A percentile compares a stretch with the other conserved stretches of the same genome.
These are phyloP conservation scores for Venustaconcha ellipsiformis DNA, from an alignment of 1,140 invertebrate species.

Conservation along the genomic window DNA sequence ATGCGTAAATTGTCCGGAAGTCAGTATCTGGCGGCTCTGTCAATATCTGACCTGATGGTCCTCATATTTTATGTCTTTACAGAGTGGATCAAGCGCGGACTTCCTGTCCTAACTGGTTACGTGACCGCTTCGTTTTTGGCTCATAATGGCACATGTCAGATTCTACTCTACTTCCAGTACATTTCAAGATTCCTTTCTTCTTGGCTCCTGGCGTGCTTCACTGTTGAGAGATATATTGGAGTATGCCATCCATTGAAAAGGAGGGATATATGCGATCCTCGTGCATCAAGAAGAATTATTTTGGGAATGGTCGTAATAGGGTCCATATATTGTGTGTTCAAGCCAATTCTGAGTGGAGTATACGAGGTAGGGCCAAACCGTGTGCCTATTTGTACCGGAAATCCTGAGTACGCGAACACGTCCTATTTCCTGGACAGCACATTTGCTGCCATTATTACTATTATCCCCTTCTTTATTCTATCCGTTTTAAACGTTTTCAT, in stretches of 20 bases:
- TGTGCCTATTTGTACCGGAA: constrained; percentile 35
- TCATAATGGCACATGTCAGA: constrained; percentile 46
- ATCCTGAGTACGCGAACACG: constrained; percentile 34
- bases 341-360: constrained; percentile 36
- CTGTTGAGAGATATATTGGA: constrained; percentile 74
- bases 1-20: constrained; percentile 58
- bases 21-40: constrained; percentile 56
- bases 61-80: constrained; percentile 56
- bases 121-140: constrained; percentile 32
- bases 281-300: constrained; percentile 30
- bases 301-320: constrained; percentile 27
- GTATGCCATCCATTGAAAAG: constrained; percentile 76
- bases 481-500: constrained; percentile 53
- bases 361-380: constrained; percentile 12
- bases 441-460: constrained; percentile 55
- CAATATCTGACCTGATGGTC: constrained; percentile 52
- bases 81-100: constrained; percentile 53
- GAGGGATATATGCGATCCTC: constrained; percentile 30
- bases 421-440: constrained; percentile 58
- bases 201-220: constrained; percentile 58
- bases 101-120: constrained; percentile 26
- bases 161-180: constrained; percentile 50
- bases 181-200: constrained; percentile 53
- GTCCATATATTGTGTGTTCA: constrained; percentile 29
- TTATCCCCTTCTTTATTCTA: constrained; percentile 57